Evolutionary conservation across 2,113 vertebrate genomes (phyloP), one percentile per base, ranked within the genome.

Genomic region (Procavia capensis): DNA sequence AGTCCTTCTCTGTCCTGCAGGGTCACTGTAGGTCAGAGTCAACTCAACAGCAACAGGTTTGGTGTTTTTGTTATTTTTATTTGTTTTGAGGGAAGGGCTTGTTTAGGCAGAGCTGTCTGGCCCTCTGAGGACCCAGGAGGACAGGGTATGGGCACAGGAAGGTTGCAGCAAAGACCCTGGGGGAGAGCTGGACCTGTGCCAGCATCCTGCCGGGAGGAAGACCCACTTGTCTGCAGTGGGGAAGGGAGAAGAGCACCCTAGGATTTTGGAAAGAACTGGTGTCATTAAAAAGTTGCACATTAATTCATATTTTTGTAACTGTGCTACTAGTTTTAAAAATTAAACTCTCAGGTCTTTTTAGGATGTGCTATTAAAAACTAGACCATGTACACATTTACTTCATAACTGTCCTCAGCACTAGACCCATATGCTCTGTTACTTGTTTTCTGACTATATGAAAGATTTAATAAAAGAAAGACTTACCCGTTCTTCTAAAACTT

Each of bases 331-430:
- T 24, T 87, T 45, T 39, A n/a, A 63, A 41, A 91, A 68, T 29
- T 20, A 74, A 50, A 59, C 36, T 16, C 41, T 70, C 31, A 36
- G 27, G 68, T 3, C 9, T n/a, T 17, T 41, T 3, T 43, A 50
- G 39, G 88, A 76, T 1, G 2, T 5, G 61, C 61, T 27, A 25
- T 1, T 41, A 36, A 84, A 84, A 63, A 72, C 24, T 83, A 89
- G 34, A 80, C 27, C 0, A 0, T 9, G 4, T 5, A 6, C 1
- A 29, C 74, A 5, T 29, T 72, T 17, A 5, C 34, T 34, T 16
- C 25, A 64, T 0, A 36, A 45, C 1, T 72, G 61, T 75, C 59
- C 61, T 22, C 24, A 34, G 57, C 63, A 27, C 19, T 17, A 6
- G 2, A 13, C 41, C 43, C 16, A 43, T 16, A 3, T 0, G 22